Evolutionary conservation across 2,113 vertebrate species (phyloP).

Genomic region (Mionectes macconnelli): DNA sequence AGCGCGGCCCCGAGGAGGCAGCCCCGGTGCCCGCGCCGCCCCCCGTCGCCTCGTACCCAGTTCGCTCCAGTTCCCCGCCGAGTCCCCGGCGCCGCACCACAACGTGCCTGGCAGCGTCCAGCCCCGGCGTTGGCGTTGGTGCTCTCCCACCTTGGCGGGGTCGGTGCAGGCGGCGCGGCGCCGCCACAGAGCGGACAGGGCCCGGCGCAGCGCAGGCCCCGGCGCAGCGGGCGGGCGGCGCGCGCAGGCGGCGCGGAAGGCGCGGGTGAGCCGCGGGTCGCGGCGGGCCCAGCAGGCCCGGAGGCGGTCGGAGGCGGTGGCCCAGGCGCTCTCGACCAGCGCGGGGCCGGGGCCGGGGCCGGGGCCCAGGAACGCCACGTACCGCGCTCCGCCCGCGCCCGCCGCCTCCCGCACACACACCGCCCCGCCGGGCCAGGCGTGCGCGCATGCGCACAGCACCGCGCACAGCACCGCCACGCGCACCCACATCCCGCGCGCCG

Average conservation of each 20-base stretch:
- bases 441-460: not conserved
- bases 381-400: not conserved
- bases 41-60: slow-evolving; percentile 71
- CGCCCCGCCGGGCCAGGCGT: not conserved
- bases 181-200: not conserved
- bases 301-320: not conserved
- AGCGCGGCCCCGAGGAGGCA: not conserved
- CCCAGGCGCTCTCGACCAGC: not conserved
- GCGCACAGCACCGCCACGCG: accelerated
- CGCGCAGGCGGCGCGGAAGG: not conserved
- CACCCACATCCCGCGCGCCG: not conserved
- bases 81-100: slow-evolving; percentile 88
- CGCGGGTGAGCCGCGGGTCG: not conserved
- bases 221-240: not conserved
- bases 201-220: not conserved
- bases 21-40: not conserved
- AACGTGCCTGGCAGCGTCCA: slow-evolving; percentile 88
- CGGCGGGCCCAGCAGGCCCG: not conserved
- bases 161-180: not conserved
- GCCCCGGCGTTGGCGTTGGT: slow-evolving; percentile 76
- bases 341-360: not conserved
- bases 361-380: not conserved
- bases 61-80: slow-evolving; percentile 73
- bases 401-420: not conserved
- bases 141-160: not conserved